Evolutionary conservation across 2,797 vertebrate genomes (phyloP), one percentile per base, ranked within the genome.

Genomic region (Eurystomus glaucurus): DNA sequence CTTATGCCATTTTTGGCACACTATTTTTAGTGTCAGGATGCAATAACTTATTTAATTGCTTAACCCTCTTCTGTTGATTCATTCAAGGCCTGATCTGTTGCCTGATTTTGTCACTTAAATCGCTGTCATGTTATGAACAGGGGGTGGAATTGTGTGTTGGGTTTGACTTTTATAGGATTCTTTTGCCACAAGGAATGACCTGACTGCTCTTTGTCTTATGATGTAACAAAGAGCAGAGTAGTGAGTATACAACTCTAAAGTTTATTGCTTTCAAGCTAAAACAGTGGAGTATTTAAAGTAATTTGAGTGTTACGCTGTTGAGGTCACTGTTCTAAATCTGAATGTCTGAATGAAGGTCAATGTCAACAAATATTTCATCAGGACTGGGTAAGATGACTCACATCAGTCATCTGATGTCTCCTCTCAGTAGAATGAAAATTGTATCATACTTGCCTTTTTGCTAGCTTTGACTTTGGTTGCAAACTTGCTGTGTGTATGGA

Each of bases 331-430:
- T 96, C 54, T 62, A 88, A 88, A 76, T 85, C 50, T 91, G 50
- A 82, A n/a, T 57, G 77, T 95, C 65, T 93, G 90, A 85, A 79
- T 90, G 92, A 94, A 96, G 92, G 90, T 88, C 88, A 54, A 18
- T 72, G 54, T 96, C 92, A 91, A 62, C 29, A 88, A 37, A 3
- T 76, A 50, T 96, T 91, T 95, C 75, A 76, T 93, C 82, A 94
- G 51, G 45, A 68, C 41, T 78, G n/a, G 1, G 31, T 76, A 45
- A 91, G 66, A 91, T 93, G 88, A 79, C 70, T 96, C 85, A 61
- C 46, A 71, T 93, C 77, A 91, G 66, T 89, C 61, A 75, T 86
- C 65, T 75, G 70, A 84, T 71, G 48, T 71, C 45, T 95, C 23
- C 23, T 12, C 23, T 89, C 74, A 61, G 57, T 33, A 90, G 23